Conservation (phyloP, 2,888 invertebrate species). For the Diadegma fenestrale region DNA sequence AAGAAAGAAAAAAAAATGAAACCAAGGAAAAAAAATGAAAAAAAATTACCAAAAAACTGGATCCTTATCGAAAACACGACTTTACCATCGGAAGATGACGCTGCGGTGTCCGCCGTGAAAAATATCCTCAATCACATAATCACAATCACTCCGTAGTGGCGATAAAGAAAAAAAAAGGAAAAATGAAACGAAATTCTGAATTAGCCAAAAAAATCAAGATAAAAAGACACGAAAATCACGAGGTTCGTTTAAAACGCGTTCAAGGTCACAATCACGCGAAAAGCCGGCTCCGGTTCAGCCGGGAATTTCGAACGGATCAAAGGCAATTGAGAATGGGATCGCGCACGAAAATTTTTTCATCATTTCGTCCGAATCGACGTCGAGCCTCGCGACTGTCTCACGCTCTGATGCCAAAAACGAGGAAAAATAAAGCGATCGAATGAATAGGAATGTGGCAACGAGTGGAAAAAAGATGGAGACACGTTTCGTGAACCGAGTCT, state of each 20-base stretch:
- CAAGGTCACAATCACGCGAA: slow-evolving; percentile 31
- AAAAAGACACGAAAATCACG: background rate
- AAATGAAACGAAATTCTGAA: background rate
- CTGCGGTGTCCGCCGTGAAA: slow-evolving; percentile 22
- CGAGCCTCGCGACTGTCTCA: background rate
- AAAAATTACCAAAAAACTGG: slow-evolving; percentile 66
- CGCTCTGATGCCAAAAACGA: background rate
- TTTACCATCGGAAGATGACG: slow-evolving; percentile 68
- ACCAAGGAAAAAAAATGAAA: slow-evolving; percentile 12
- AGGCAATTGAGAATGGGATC: background rate
- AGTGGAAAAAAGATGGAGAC: slow-evolving; percentile 63
- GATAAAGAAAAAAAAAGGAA: background rate
- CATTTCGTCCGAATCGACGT: background rate
- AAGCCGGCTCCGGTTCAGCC: slow-evolving; percentile 40
- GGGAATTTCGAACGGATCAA: slow-evolving; percentile 33
- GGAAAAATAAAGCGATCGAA: background rate
- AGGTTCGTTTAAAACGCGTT: background rate
- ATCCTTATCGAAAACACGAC: slow-evolving; percentile 69
- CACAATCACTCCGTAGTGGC: slow-evolving; percentile 33
- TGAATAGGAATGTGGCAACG: slow-evolving; percentile 1
- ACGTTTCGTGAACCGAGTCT: slow-evolving; percentile 75
- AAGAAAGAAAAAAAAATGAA: slow-evolving; percentile 39
- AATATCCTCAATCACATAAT: slow-evolving; percentile 33
- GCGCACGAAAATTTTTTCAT: background rate
- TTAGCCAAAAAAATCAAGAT: background rate